Evolutionary conservation across 2,113 vertebrate species (phyloP), one percentile per base, ranked within the genome.

Genomic region (Octodon degus): DNA sequence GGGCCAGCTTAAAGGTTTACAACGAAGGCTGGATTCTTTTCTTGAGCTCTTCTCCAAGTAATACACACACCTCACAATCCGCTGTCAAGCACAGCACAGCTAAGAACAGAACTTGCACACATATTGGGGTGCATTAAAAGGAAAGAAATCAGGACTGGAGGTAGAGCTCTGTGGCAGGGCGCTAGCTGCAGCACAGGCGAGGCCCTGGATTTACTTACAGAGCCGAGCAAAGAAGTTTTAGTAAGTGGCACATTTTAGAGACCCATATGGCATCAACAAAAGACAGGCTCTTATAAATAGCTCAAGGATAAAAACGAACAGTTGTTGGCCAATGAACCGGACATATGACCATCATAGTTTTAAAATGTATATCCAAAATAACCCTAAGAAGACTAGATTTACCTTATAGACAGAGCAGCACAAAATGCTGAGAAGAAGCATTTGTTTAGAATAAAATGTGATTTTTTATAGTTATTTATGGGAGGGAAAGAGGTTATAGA

Each of bases 371-470:
- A 96, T 82, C 85, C 60, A 96, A 95, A 90, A 87, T 40, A 92
- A 91, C 47, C 74, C 77, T 53, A 88, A 80, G n/a, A 94, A 60
- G 77, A 81, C 32, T 50, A 96, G n/a, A 30, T 79, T 95, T 82
- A 87, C 74, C 50, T 86, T 55, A 50, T 9, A 65, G 63, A 85
- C 19, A 96, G 81, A 87, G 50, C 47, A 96, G 93, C 81, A 96
- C 94, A 96, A 89, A 93, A 94, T 90, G 82, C 67, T 90, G 88
- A 93, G 77, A 93, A 50, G 43, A 77, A 95, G 93, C 32, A 83
- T 93, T 95, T 96, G 90, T 95, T 97, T 90, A 91, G 80, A 95
- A 86, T 95, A 97, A 90, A 96, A 93, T 62, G 58, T 95, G 86
- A 96, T 83, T 90, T 95, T 92, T 86, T 53, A 89, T 96, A 95